Evolutionary conservation across 2,113 vertebrate genomes (phyloP), one percentile per base, ranked within the genome.

Genomic region (Cryptomyrus ogoouensis): DNA sequence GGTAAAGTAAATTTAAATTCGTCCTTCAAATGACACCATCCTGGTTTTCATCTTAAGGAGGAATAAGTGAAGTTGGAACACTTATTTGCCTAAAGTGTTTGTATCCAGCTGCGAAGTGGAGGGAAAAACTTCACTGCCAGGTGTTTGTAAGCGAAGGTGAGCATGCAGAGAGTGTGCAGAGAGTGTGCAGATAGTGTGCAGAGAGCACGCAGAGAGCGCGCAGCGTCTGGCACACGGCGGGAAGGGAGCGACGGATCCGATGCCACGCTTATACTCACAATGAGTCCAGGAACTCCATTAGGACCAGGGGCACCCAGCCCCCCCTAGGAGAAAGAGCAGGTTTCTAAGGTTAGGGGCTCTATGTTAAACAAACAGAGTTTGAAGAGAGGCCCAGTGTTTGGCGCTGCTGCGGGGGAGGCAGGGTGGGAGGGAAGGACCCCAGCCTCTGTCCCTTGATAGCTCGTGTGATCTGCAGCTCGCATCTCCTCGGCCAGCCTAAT

Each of bases 301-400:
- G 98, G 98, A 93, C 98, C 98, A n/a, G 96, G 97, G 93, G 97
- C 96, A 95, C 98, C 98, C 93, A 98, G 91, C 88, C 97, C 96
- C 93, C 98, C 98, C 98, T 99, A 90, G 83, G 94, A 95, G 93
- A 93, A 91, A 87, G 91, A 88, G 90, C 92, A 92, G 94, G 91
- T 95, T 91, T 93, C 47, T 93, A 91, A 91, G 91, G 94, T 96
- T 94, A 97, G 0, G 13, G 90, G 85, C 88, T 90, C 89, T 93
- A 94, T 94, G 93, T 93, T 93, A 95, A 95, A 94, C 93, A 95
- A 95, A 95, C 94, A 94, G 88, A 92, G 93, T 47, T 92, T 94
- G 94, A 95, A 96, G 95, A 94, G 95, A 93, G 92, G 92, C 91
- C 94, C 92, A 94, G 94, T 94, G 92, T 93, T 96, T 91, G 91